Evolutionary conservation across 2,888 invertebrate species (phyloP).

Genomic region (Aphodius sticticus): DNA sequence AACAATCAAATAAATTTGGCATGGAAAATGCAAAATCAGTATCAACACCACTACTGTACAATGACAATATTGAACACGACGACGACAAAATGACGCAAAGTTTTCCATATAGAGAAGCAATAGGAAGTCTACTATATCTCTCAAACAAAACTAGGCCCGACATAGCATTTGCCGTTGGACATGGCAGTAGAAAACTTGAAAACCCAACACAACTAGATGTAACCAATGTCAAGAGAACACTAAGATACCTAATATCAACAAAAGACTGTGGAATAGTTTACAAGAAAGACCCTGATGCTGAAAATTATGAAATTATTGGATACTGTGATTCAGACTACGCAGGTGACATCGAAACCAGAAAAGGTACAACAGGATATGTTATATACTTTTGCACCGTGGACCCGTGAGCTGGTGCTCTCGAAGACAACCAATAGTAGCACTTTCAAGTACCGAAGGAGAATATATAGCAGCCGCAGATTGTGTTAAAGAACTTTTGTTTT

Average conservation of each 20-base stretch:
- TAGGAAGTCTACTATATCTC: conserved; percentile 40
- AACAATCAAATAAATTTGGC: conserved; percentile 31
- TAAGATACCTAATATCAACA: too few species aligned
- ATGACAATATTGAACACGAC: neutral
- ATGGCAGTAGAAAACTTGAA: too few species aligned
- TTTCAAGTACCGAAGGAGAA: conserved; percentile 39
- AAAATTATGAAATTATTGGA: neutral
- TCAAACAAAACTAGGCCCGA: too few species aligned
- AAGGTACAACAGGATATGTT: conserved; percentile 36
- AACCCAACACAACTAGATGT: too few species aligned
- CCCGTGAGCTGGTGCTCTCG: conserved; percentile 28
- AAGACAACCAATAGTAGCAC: too few species aligned
- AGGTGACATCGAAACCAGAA: too few species aligned
- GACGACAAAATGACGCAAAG: neutral
- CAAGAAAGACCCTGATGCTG: neutral
- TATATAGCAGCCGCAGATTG: conserved; percentile 26
- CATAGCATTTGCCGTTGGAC: too few species aligned
- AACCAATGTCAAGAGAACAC: too few species aligned
- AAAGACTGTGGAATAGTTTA: neutral
- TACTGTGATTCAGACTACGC: conserved; percentile 30
- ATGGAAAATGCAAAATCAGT: conserved; percentile 37
- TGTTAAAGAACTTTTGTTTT: conserved; percentile 25
- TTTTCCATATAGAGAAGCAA: conserved; percentile 39
- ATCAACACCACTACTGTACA: conserved; percentile 14
- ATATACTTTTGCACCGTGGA: conserved; percentile 23